Base-by-base conservation (phyloP, 2,113 vertebrate species). In the Leptocoma aspasia region DNA sequence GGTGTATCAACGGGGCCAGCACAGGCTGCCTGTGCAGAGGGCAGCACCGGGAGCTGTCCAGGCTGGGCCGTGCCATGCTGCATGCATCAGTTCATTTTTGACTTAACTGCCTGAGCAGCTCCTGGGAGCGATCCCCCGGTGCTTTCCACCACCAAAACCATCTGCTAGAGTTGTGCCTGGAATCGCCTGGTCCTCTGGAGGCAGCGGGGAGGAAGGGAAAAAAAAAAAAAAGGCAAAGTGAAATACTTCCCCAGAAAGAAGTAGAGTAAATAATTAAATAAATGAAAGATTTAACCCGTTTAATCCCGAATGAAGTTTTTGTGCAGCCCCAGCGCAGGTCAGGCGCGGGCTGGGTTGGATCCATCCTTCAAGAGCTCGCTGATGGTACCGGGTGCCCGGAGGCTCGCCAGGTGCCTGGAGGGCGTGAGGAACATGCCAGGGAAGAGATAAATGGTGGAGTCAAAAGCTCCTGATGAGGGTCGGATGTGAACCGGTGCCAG, bases 141-240 rank as follows among this genome's bases (percentile, higher is more conserved):
- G 91, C 81, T 82, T 92, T 31, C 28, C 81, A 63, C 80, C 71
- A 21, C 94, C 68, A 90, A 93, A 97, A 81, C 96, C 97, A 94
- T 93, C 97, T 97, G 96, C 95, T 89, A 19, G 91, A 80, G 87
- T 6, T 86, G 93, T 81, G 94, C 73, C 82, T 93, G 42, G 56
- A 73, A 94, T 86, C 69, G 21, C 95, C 80, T 65, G 63, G 64
- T 91, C 97, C 96, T 98, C 96, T 94, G 85, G 95, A 97, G 97
- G 97, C 89, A 65, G 97, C 96, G 93, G 95, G 97, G 94, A 94
- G 84, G 16, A 4, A 5, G 1, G 1, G 0, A 3, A 15, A 31
- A 50, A n/a, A n/a, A 33, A 8, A 14, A 31, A 79, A 57, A 82
- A 63, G 9, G n/a, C 39, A 27, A 69, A 60, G 64, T 26, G 79